Percentiles rank a stretch among this genome's conserved stretches.
Conservation (phyloP, 2,888 invertebrate species). For the Erynnis tages region DNA sequence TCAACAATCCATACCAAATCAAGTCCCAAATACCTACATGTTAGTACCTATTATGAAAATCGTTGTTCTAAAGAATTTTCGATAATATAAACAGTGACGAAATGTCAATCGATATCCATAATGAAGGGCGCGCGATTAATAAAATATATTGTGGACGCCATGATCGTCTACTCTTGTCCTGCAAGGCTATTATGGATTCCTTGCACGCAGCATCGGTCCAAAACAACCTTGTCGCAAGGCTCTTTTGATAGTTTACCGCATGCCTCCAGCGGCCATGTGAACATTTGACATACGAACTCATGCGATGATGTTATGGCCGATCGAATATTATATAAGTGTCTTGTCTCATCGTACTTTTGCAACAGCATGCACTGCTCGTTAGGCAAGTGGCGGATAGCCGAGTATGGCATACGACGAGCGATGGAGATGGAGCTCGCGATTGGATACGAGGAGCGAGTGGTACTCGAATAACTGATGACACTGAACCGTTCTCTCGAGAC, state of each 20-base stretch:
- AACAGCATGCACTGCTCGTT: not conserved
- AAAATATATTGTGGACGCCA: not conserved
- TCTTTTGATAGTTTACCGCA: constrained; percentile 43
- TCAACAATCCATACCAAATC: too few relatives aligned
- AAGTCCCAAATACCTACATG: too few relatives aligned
- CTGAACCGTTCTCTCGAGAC: not conserved
- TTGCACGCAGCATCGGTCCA: constrained; percentile 53
- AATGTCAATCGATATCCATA: not conserved
- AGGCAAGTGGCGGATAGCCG: not conserved
- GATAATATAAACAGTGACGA: not conserved
- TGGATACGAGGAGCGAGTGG: not conserved
- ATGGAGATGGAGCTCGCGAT: not conserved
- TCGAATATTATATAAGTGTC: constrained; percentile 7
- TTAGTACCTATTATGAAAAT: too few relatives aligned
- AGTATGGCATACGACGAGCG: not conserved
- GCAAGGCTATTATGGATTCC: constrained; percentile 60
- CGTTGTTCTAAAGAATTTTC: not conserved
- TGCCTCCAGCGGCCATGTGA: constrained; percentile 35
- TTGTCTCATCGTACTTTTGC: constrained; percentile 5
- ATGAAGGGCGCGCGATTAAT: not conserved
- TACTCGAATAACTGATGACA: not conserved
- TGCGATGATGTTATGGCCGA: constrained; percentile 16
- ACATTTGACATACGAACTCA: constrained; percentile 36
- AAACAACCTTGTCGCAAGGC: constrained; percentile 73
- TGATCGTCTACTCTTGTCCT: constrained; percentile 16